Evolutionary conservation across 2,113 vertebrate species (phyloP), one percentile per base, ranked within the genome.

Genomic region (Silurus glanis): DNA sequence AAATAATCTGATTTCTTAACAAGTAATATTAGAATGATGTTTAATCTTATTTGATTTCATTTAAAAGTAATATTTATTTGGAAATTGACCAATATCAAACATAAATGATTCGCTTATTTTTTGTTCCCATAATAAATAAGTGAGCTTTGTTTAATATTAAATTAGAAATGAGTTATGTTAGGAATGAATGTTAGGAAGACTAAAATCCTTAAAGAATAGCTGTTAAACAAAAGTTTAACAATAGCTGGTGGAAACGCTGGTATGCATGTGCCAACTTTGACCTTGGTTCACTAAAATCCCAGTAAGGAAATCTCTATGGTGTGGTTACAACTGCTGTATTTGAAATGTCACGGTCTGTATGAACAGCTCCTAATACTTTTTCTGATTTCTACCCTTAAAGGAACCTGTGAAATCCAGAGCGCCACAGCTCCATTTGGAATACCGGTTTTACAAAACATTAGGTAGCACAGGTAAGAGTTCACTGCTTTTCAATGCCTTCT

Each of bases 391-490:
- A 59, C n/a, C 45, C 37, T 51, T 93, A 72, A 90, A 97, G 96
- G 96, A 97, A 95, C 96, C 96, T 91, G 96, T 97, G 91, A 97
- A 97, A 91, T 97, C 96, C 14, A 95, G 96, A 71, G 96, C 96
- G 51, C 96, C 96, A 69, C 96, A 97, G 86, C 96, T 97, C 87
- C 96, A 97, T 92, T 94, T 97, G 94, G 96, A 97, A 82, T 97
- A 97, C 93, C 95, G 96, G 90, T 97, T 97, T 95, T 97, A 97
- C 92, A 97, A 97, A 88, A 96, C 97, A 53, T 95, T 97, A 17
- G 96, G 96, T 89, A 96, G 93, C 89, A 87, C 94, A 1, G 96
- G 96, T 97, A 91, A 95, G 94, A 9, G 58, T 78, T 53, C 47
- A 49, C 5, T 28, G 8, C 23, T n/a, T 21, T 28, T 64, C 0